phyloP scores from a whole-genome alignment of 2,113 vertebrate genomes.

The Neoarius graeffei region DNA sequence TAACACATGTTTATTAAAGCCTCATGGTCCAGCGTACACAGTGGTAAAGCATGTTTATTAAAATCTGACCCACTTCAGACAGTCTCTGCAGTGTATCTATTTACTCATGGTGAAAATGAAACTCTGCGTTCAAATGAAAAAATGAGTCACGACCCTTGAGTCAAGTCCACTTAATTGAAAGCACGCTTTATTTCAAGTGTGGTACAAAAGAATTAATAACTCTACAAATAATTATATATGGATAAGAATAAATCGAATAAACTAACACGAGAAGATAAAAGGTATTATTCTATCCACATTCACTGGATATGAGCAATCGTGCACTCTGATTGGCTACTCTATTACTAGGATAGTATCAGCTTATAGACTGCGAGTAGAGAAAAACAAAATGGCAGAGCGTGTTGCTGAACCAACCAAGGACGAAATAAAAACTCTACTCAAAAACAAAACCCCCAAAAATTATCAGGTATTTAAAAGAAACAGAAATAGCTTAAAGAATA shows the following conservation, averaged over 20 bases:
- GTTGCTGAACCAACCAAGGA: no score
- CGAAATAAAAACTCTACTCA: no score
- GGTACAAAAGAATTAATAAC: background rate
- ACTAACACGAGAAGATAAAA: background rate
- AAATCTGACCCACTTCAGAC: background rate
- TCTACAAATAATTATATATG: background rate
- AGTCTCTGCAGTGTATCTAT: background rate
- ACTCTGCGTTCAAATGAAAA: background rate
- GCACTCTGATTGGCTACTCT: no score
- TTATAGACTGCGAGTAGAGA: no score
- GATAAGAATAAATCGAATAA: background rate
- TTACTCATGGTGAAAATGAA: background rate
- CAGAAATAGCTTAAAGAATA: no score
- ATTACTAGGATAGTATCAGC: no score
- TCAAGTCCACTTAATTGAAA: background rate
- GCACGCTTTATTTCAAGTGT: background rate
- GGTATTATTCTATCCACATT: no score
- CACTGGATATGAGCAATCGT: no score
- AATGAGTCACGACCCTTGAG: background rate
- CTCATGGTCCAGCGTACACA: background rate
- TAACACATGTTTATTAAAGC: background rate
- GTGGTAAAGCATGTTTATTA: background rate
- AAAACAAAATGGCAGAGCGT: no score
- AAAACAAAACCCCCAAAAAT: no score
- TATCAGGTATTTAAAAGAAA: no score